Base-by-base conservation (phyloP, 2,113 vertebrate species). In the Austrofundulus limnaeus region DNA sequence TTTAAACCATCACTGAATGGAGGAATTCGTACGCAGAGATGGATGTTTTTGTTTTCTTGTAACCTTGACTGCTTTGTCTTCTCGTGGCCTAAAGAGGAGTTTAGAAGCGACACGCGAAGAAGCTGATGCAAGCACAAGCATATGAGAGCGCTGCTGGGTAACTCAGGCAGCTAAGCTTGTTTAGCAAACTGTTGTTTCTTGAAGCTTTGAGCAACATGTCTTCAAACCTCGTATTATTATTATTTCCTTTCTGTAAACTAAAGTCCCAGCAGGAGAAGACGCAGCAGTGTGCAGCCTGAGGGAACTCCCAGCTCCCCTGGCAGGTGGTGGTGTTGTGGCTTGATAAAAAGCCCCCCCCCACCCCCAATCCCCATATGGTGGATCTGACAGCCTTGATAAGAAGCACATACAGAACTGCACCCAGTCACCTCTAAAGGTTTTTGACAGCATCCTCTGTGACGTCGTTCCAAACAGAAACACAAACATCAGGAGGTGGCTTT, bases 291-390 rank as follows among this genome's bases (percentile, higher is more conserved):
- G 39, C 55, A 8, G 15, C 41, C 50, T 17, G 11, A 56, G 77
- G 76, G 55, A 81, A 86, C 86, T 77, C 78, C 45, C 78, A 49
- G 61, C 75, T 66, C 28, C 75, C 66, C 61, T 61, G 70, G 70
- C 79, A 82, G 83, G 86, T 89, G 87, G 77, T 79, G 69, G 51
- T 86, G 87, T 63, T 82, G 74, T 17, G 66, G 66, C 59, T 81
- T 86, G 90, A 92, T 91, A 91, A 92, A 79, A 72, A n/a, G n/a
- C n/a, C n/a, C 3, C 70, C 77, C 50, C 47, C 69, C 77, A 78
- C 89, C 67, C 83, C 70, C 62, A 17, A 52, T 45, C 49, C 37
- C 62, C 20, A 13, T 1, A 9, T 28, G 57, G 50, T 61, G 70
- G 38, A 64, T 73, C 68, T 39, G 52, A 66, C 45, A 54, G 57